Evolutionary conservation across 2,113 vertebrate genomes (phyloP).

Genomic region (Zosterops pallidus): DNA sequence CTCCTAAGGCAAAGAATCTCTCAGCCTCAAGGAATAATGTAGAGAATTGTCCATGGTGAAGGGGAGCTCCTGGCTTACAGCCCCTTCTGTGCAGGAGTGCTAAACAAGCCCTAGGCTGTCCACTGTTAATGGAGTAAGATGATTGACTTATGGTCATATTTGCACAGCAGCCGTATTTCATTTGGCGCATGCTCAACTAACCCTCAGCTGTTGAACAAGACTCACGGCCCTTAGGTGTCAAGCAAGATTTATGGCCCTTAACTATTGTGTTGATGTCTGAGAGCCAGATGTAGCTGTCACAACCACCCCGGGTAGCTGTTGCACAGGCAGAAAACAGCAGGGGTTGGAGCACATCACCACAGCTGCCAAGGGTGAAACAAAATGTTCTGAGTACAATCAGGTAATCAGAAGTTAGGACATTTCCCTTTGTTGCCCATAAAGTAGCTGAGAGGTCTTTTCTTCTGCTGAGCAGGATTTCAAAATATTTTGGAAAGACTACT

Average conservation of each 20-base stretch:
- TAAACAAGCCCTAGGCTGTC: not conserved
- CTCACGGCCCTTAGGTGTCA: not conserved
- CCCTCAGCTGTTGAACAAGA: not conserved
- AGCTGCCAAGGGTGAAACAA: not conserved
- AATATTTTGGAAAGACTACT: constrained; percentile 34
- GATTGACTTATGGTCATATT: not conserved
- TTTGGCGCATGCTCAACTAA: not conserved
- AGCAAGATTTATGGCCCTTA: not conserved
- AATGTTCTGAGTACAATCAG: constrained; percentile 40
- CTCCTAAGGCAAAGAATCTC: not conserved
- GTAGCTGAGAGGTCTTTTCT: not conserved
- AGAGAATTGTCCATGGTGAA: not conserved
- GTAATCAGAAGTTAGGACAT: constrained; percentile 32
- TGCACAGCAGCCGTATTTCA: not conserved
- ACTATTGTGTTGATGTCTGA: not conserved
- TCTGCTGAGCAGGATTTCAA: constrained; percentile 20
- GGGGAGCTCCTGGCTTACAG: not conserved
- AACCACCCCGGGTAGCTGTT: not conserved
- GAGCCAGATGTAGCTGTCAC: not conserved
- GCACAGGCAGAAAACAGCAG: not conserved
- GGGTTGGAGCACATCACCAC: not conserved
- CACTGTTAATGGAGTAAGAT: not conserved
- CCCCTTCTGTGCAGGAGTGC: not conserved
- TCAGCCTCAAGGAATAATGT: not conserved
- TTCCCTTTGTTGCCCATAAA: not conserved